Conservation (phyloP, 2,888 invertebrate species). For the Julus scandinavius region DNA sequence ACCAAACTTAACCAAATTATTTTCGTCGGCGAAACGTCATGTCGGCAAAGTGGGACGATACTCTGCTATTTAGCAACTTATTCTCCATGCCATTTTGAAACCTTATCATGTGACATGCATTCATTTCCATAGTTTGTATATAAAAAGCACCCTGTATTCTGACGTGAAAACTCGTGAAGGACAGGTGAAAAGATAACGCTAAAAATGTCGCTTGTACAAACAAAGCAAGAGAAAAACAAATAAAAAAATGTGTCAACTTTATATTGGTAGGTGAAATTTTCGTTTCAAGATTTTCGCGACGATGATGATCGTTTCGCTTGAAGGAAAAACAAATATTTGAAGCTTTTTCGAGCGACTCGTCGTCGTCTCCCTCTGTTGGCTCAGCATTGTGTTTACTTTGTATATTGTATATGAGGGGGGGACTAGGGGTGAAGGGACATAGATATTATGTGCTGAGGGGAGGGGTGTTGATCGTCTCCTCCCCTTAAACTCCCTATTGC, state of each 20-base stretch:
- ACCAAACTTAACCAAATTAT: too few relatives aligned
- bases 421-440: background rate
- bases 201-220: background rate
- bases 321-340: background rate
- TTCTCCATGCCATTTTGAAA: too few relatives aligned
- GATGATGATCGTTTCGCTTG: background rate
- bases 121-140: too few relatives aligned
- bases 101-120: too few relatives aligned
- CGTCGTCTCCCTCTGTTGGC: background rate
- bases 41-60: too few relatives aligned
- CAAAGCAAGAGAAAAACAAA: background rate
- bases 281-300: slow-evolving; percentile 1
- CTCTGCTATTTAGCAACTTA: too few relatives aligned
- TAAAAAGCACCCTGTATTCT: background rate
- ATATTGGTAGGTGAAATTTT: background rate
- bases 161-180: background rate
- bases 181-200: background rate
- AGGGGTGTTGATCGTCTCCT: background rate
- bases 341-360: slow-evolving; percentile 1
- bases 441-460: background rate
- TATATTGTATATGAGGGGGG: background rate
- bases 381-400: background rate
- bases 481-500: background rate
- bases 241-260: background rate
- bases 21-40: too few relatives aligned